Evolutionary conservation across 35 echinoderm and acorn worm genomes (phyloP).

Genomic region (Amphiura filiformis): DNA sequence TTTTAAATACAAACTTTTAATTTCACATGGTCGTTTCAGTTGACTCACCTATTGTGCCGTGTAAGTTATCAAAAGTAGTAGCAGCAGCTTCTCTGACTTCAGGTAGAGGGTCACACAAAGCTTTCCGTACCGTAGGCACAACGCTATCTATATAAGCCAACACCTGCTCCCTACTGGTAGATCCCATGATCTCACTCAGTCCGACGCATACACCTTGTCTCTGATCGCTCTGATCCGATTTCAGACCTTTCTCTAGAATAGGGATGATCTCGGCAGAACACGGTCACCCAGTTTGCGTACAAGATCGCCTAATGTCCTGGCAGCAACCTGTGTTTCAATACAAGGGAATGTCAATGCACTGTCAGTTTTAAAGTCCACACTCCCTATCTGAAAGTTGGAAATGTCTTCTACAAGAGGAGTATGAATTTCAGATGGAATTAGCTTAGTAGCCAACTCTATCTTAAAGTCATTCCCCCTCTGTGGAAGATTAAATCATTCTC

Average conservation of each 20-base stretch:
- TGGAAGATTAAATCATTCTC: too few relatives aligned
- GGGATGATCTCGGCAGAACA: constrained; percentile 93
- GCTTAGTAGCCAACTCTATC: too few relatives aligned
- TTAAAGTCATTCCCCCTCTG: too few relatives aligned
- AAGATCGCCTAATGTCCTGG: constrained; percentile 92
- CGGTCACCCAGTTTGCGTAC: constrained; percentile 94
- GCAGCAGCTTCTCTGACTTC: constrained; percentile 79
- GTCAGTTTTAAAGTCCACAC: too few relatives aligned
- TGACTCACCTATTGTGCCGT: constrained; percentile 80
- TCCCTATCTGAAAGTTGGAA: too few relatives aligned
- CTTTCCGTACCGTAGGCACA: constrained; percentile 84
- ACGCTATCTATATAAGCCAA: constrained; percentile 79
- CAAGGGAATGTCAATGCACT: too few relatives aligned
- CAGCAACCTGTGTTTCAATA: constrained; percentile 72
- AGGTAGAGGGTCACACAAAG: constrained; percentile 75
- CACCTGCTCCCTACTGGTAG: constrained; percentile 78
- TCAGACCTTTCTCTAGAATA: constrained; percentile 82
- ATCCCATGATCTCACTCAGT: constrained; percentile 91
- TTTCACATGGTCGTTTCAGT: too few relatives aligned
- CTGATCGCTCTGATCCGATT: constrained; percentile 88
- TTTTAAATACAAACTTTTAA: too few relatives aligned
- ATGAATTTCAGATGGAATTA: too few relatives aligned
- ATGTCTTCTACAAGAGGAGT: too few relatives aligned
- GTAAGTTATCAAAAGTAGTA: constrained; percentile 94
- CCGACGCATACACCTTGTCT: constrained; percentile 96